Evolutionary conservation across 2,888 invertebrate genomes (phyloP).

Genomic region (Geophilus truncorum): DNA sequence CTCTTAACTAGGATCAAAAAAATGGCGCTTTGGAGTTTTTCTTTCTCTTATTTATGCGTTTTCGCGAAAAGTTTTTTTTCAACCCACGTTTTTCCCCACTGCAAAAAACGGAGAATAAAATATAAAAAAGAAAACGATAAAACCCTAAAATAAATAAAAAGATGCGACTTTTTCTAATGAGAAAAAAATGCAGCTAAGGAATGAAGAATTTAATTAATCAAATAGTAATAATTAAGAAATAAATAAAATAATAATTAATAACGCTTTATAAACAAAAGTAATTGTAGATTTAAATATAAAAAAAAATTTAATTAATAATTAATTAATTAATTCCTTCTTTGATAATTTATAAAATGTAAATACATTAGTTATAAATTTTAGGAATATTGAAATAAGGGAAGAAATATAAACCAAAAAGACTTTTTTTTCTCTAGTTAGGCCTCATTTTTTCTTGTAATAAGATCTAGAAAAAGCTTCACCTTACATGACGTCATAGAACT

Average conservation of each 20-base stretch:
- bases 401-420: background rate
- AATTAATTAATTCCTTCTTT: constrained; percentile 7
- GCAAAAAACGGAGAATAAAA: background rate
- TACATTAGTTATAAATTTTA: background rate
- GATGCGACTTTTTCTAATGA: background rate
- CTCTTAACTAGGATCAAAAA: constrained; percentile 1
- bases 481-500: constrained; percentile 23
- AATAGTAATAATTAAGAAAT: background rate
- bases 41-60: background rate
- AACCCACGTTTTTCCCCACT: background rate
- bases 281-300: constrained; percentile 2
- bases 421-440: constrained; percentile 22
- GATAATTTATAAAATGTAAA: background rate
- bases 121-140: too few species aligned
- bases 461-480: constrained; percentile 3
- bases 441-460: constrained; percentile 7
- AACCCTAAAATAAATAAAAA: too few species aligned
- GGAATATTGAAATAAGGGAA: background rate
- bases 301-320: too few species aligned
- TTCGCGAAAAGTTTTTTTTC: background rate
- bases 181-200: background rate
- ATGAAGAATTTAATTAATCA: background rate
- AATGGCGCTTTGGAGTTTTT: constrained; percentile 11
- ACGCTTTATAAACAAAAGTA: background rate
- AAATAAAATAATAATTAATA: background rate